Base-by-base conservation (phyloP, 2,113 vertebrate species). In the Ictalurus furcatus region DNA sequence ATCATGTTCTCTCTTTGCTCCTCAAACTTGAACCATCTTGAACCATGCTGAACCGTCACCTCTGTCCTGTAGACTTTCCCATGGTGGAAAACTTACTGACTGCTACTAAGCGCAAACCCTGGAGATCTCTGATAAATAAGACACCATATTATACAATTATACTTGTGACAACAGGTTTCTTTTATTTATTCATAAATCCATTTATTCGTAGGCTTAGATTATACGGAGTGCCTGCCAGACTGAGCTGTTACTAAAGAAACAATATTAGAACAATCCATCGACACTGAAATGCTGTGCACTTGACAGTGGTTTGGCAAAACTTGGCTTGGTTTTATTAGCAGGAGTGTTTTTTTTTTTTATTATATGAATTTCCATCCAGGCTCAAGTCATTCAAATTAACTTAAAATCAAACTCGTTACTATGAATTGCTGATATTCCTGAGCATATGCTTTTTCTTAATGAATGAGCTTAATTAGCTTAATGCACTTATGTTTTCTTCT, bases 311-410 rank as follows among this genome's bases (percentile, higher is more conserved):
- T 40, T 44, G 17, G 2, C 14, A 71, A 71, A 19, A 71, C 30
- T 6, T 71, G n/a, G 67, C 67, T 69, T 71, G 13, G 8, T 85
- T 74, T 58, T 12, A 74, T 58, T 40, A 74, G 30, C 54, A 58
- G 19, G 21, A 58, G 52, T 58, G 52, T 74, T 86, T 34, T 85
- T 56, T 56, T 56, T 19, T 44, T 48, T 30, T 73, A 59, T 9
- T 58, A 61, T 25, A 52, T 69, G 6, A 40, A 59, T 79, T 80
- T 58, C 21, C 19, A 69, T 69, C 13, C 58, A 56, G 13, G n/a
- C 1, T 65, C 52, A 52, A 48, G 71, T 58, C 30, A 54, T 82
- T 79, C 44, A 82, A 86, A 82, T 82, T 44, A 71, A 73, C 30
- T 21, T 8, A 52, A 23, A n/a, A 71, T 44, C 52, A 63, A 48